phyloP scores from a whole-genome alignment of 2,113 vertebrate genomes.

The Stegastes partitus region DNA sequence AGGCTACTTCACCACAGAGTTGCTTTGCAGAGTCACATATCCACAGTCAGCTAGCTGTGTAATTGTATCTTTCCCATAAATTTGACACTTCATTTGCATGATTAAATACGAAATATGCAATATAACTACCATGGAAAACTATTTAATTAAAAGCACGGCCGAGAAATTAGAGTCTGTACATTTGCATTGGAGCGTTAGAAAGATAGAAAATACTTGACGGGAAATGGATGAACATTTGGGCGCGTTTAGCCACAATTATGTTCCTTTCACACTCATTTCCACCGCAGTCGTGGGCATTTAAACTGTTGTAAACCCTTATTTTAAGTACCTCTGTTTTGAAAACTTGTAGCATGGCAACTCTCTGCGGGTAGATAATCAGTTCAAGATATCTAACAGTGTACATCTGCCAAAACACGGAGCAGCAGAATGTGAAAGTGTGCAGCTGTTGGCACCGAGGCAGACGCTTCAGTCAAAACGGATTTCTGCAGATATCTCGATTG shows the following conservation, averaged over 20 bases:
- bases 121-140: background rate
- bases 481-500: conserved; percentile 9
- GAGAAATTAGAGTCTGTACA: background rate
- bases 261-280: background rate
- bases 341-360: background rate
- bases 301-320: background rate
- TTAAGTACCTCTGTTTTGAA: background rate
- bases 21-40: background rate
- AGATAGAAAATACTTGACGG: background rate
- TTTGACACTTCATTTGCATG: background rate
- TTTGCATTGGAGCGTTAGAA: background rate
- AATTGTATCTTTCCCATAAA: background rate
- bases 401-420: conserved; percentile 9
- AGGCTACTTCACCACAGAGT: background rate
- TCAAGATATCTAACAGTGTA: conserved; percentile 21
- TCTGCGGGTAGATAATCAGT: conserved; percentile 28
- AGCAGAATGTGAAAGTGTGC: conserved; percentile 1
- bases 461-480: conserved; percentile 14
- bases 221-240: background rate
- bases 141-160: background rate
- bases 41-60: background rate
- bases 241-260: background rate
- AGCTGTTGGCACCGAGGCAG: conserved; percentile 9
- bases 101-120: background rate
- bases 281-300: background rate